Evolutionary conservation across 2,888 invertebrate species (phyloP).

Genomic region (Spicauda simplicius): DNA sequence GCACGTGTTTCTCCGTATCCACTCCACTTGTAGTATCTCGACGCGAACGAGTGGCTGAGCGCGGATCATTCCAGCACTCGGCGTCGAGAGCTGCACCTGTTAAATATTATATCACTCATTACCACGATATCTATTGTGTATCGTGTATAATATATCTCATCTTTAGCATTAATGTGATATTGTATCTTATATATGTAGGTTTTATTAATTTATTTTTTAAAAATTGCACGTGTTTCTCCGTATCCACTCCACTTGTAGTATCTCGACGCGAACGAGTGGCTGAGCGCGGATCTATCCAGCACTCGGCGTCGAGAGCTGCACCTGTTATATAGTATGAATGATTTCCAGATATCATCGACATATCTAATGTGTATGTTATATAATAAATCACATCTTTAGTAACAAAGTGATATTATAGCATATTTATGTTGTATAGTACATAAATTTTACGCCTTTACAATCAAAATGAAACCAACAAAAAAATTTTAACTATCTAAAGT

Average conservation of each 20-base stretch:
- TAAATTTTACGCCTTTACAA: too few relatives aligned
- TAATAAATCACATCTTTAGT: too few relatives aligned
- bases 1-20: not conserved
- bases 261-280: conserved; percentile 10
- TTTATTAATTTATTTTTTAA: too few relatives aligned
- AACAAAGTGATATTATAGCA: too few relatives aligned
- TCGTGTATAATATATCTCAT: too few relatives aligned
- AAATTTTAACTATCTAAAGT: too few relatives aligned
- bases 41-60: conserved; percentile 7
- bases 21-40: conserved; percentile 10
- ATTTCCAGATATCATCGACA: not conserved
- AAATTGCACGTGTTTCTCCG: conserved; percentile 1
- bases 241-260: not conserved
- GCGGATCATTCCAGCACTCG: conserved; percentile 14
- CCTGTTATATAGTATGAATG: conserved; percentile 1
- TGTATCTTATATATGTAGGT: too few relatives aligned
- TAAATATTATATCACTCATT: not conserved
- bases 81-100: conserved; percentile 7
- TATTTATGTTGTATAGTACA: too few relatives aligned
- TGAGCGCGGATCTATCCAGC: conserved; percentile 17
- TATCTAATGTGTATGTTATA: too few relatives aligned
- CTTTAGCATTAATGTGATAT: too few relatives aligned
- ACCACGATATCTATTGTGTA: too few relatives aligned
- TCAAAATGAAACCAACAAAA: too few relatives aligned
- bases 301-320: conserved; percentile 1